phyloP scores from a whole-genome alignment of 2,797 vertebrate species.

The Acestrorhynchus altus region DNA sequence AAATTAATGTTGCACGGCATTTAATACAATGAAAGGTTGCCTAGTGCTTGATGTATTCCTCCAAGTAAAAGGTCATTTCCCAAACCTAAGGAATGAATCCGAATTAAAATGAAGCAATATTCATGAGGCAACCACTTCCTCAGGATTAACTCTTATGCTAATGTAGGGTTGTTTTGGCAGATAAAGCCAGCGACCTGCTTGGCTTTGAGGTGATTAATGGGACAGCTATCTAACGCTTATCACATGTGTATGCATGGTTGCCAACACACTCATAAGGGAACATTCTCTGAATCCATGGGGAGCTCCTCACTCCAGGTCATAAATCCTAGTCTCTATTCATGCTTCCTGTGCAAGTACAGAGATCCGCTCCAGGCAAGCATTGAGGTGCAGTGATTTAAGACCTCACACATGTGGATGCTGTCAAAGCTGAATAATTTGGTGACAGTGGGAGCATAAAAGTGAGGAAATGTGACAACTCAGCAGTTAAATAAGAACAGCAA shows the following conservation, averaged over 20 bases:
- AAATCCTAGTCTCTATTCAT: constrained; percentile 11
- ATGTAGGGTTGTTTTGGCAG: background rate
- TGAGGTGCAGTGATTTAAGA: constrained; percentile 74
- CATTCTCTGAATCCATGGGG: constrained; percentile 26
- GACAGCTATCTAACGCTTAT: constrained; percentile 4
- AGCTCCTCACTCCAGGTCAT: background rate
- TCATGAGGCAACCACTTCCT: background rate
- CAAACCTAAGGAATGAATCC: background rate
- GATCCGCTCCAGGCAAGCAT: constrained; percentile 46
- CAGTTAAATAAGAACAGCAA: background rate
- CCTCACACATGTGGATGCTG: constrained; percentile 70
- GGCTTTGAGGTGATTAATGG: constrained; percentile 6
- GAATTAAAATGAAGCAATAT: background rate
- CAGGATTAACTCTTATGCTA: background rate
- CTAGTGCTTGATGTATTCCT: too few relatives aligned
- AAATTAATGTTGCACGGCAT: too few relatives aligned
- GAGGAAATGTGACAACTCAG: background rate
- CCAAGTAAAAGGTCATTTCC: background rate
- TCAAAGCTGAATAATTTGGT: constrained; percentile 45
- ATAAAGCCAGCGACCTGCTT: constrained; percentile 8
- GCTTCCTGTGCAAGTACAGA: constrained; percentile 23
- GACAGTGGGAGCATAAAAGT: constrained; percentile 4
- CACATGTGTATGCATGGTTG: background rate
- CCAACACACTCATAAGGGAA: constrained; percentile 6
- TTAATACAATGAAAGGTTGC: too few relatives aligned